These are phyloP conservation scores for Bovichtus variegatus DNA, from an alignment of 2,797 vertebrate genomes.

Conservation along the genomic window DNA sequence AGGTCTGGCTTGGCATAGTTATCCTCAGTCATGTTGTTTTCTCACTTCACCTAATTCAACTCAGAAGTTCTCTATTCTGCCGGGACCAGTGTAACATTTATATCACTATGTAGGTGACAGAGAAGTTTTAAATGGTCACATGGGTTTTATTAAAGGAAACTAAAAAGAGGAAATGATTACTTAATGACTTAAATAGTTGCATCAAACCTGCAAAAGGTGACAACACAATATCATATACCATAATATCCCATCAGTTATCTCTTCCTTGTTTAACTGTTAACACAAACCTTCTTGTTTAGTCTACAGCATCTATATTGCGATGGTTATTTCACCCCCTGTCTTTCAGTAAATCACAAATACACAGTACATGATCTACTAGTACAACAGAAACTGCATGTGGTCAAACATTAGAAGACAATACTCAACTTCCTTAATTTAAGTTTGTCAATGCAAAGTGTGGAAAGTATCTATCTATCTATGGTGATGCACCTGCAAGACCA, in stretches of 20 bases:
- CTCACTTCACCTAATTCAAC: background rate
- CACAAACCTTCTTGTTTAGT: background rate
- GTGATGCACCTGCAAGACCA: background rate
- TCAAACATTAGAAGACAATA: background rate
- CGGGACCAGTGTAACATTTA: background rate
- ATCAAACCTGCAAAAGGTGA: background rate
- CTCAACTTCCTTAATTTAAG: background rate
- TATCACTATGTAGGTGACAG: background rate
- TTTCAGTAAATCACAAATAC: background rate
- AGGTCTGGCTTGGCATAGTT: conserved; percentile 12
- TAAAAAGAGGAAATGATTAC: conserved; percentile 1
- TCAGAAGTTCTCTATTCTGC: background rate
- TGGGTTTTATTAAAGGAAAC: background rate
- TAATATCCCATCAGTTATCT: background rate
- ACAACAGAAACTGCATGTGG: background rate
- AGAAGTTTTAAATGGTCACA: background rate
- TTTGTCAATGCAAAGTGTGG: no score
- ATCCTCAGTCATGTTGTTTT: conserved; percentile 21
- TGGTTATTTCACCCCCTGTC: background rate
- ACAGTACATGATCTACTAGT: background rate
- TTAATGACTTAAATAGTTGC: background rate
- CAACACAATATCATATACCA: no score
- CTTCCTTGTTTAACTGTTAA: background rate
- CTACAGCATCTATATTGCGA: background rate
- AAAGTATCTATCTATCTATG: background rate